A percentile compares a stretch with the other conserved stretches of the same genome.
These are phyloP conservation scores for Enteromius thamalakanensis DNA, from an alignment of 2,797 vertebrate genomes.

Conservation along the genomic window DNA sequence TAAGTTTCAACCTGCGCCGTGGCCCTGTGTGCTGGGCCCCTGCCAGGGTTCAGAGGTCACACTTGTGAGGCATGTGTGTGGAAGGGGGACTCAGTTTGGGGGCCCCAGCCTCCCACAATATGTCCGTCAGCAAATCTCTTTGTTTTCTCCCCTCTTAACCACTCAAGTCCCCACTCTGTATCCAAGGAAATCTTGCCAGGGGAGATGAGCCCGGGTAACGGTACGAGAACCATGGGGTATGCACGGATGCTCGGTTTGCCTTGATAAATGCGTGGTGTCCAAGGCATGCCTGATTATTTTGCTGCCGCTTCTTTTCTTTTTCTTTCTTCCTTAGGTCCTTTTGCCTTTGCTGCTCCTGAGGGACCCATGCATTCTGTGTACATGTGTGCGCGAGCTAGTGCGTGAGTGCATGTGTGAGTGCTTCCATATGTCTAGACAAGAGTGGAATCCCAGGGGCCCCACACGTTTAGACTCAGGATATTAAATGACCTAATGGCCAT, in stretches of 20 bases:
- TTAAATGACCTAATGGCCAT: conserved; percentile 66
- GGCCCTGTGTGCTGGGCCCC: conserved; percentile 59
- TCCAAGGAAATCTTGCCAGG: conserved; percentile 52
- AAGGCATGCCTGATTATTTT: conserved; percentile 54
- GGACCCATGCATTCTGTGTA: conserved; percentile 44
- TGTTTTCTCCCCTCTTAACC: conserved; percentile 49
- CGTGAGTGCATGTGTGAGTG: conserved; percentile 50
- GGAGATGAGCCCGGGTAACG: conserved; percentile 45
- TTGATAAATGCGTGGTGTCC: conserved; percentile 52
- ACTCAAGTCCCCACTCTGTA: conserved; percentile 45
- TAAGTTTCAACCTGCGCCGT: conserved; percentile 67
- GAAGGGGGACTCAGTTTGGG: conserved; percentile 55
- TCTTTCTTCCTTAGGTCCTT: conserved; percentile 15
- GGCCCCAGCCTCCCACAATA: conserved; percentile 56
- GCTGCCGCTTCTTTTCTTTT: conserved; percentile 41
- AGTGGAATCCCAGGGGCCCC: conserved; percentile 59
- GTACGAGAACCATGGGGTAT: conserved; percentile 27
- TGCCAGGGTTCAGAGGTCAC: conserved; percentile 69
- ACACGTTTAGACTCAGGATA: conserved; percentile 64
- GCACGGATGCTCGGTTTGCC: conserved; percentile 42
- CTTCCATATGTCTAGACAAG: conserved; percentile 68
- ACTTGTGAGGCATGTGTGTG: conserved; percentile 58
- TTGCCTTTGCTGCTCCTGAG: conserved; percentile 46
- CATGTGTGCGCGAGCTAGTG: conserved; percentile 27
- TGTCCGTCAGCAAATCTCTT: conserved; percentile 59